Conservation (phyloP, 2,797 vertebrate genomes). For the Prionace glauca region DNA sequence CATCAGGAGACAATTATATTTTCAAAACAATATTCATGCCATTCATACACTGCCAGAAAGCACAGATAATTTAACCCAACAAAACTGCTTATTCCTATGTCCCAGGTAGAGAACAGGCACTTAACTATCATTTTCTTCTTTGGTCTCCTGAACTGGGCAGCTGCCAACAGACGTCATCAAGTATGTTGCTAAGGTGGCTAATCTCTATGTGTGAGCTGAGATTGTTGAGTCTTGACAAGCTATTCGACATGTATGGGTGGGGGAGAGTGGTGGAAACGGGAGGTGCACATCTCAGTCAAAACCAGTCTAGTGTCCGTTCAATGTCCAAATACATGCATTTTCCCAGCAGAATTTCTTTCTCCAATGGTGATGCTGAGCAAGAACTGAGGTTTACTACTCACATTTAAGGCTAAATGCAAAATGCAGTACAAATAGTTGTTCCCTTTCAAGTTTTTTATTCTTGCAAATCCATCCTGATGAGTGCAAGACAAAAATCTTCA, state of each 20-base stretch:
- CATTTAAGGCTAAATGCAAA: neutral
- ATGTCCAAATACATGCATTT: neutral
- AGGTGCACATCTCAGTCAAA: neutral
- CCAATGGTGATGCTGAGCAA: neutral
- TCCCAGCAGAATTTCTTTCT: no score
- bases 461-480: no score
- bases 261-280: neutral
- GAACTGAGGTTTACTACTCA: neutral
- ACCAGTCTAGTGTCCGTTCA: neutral
- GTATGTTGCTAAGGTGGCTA: neutral
- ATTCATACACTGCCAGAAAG: neutral
- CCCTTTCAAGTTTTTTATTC: no score
- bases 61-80: neutral
- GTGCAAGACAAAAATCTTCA: no score
- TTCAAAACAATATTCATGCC: neutral
- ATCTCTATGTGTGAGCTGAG: neutral
- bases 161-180: neutral
- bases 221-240: neutral
- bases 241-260: neutral
- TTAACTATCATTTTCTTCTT: neutral
- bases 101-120: neutral
- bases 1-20: neutral
- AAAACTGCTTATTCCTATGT: neutral
- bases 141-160: neutral
- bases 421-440: no score